Base-by-base conservation (phyloP, 2,888 invertebrate genomes). In the Leistus spinibarbis region DNA sequence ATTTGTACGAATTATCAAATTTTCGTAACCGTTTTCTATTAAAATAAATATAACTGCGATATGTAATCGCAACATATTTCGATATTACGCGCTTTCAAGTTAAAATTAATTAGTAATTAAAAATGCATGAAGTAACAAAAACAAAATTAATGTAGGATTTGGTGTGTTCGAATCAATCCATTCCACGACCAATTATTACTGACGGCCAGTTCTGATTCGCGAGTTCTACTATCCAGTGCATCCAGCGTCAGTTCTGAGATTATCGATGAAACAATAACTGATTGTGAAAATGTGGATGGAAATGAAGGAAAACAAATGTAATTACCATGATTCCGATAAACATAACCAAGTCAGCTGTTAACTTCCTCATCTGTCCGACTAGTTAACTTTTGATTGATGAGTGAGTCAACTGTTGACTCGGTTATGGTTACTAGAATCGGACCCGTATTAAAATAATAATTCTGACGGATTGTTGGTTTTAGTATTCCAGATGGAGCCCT, bases 121-220 rank as follows among this genome's bases (percentile, higher is more conserved):
- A 9, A n/a, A 10, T 13, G 9, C 9, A n/a, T 53, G 54, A 9
- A 10, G n/a, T n/a, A n/a, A n/a, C 62, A 65, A 23, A 16, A 23
- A 4, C 23, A 65, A 23, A 68, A 70, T 70, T 27, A 20, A 77
- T 73, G 7, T 40, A 92, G 93, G 93, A 93, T 98, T 7, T 98
- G 98, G 97, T 93, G 92, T 67, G 95, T 98, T 0, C 90, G 95
- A 24, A 99, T 96, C 85, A 99, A 99, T 87, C 93, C 94, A 78
- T 98, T 96, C 85, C 99, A 99, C 84, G 99, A 99, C 84, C 98
- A 99, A 84, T 86, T 99, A 53, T 87, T 99, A 22, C 86, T 99
- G 78, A 95, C 98, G 3, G 95, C 97, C 69, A 97, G 98, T 80
- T 98, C 97, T 76, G 99, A 99, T 84, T 95, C 96, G 54, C 90